Percentiles rank a stretch among this genome's conserved stretches.
Evolutionary conservation across 2,888 invertebrate species (phyloP).

Genomic region (Drosophila mimica): DNA sequence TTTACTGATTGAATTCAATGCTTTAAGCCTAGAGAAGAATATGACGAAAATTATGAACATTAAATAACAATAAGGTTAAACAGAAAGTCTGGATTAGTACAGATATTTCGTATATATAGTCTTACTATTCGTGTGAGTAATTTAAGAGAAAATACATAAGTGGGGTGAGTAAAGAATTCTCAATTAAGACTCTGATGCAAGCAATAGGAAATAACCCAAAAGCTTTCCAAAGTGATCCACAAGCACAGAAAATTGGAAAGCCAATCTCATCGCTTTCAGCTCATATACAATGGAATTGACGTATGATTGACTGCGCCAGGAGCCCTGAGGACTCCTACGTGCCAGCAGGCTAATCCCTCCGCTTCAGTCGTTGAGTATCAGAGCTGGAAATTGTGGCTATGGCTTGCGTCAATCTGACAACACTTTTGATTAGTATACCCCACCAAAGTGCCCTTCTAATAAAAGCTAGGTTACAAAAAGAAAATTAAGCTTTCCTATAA

Average conservation of each 20-base stretch:
- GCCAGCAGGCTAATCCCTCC: slow-evolving; percentile 28
- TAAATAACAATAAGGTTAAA: not conserved
- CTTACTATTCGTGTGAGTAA: not conserved
- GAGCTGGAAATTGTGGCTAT: slow-evolving; percentile 4
- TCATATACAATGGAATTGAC: slow-evolving; percentile 6
- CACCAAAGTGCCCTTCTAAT: not conserved
- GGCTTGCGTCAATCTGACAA: not conserved
- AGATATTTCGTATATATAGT: not conserved
- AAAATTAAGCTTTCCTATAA: not conserved
- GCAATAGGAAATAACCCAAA: not conserved
- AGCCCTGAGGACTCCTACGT: slow-evolving; percentile 13
- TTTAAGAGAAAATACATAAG: not conserved
- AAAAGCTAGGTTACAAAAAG: not conserved
- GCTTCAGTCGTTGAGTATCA: slow-evolving; percentile 1
- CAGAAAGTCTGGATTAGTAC: not conserved
- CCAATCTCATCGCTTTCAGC: not conserved
- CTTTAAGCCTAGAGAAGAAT: not conserved
- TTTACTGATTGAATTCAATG: not conserved
- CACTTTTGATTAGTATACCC: not conserved
- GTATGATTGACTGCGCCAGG: slow-evolving; percentile 11
- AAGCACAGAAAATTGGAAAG: slow-evolving; percentile 4
- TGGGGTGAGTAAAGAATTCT: not conserved
- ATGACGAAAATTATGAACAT: not conserved
- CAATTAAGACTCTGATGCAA: not conserved
- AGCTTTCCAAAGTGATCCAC: not conserved